Evolutionary conservation across 2,888 invertebrate genomes (phyloP).

Genomic region (Drosophila hawaiiensis): DNA sequence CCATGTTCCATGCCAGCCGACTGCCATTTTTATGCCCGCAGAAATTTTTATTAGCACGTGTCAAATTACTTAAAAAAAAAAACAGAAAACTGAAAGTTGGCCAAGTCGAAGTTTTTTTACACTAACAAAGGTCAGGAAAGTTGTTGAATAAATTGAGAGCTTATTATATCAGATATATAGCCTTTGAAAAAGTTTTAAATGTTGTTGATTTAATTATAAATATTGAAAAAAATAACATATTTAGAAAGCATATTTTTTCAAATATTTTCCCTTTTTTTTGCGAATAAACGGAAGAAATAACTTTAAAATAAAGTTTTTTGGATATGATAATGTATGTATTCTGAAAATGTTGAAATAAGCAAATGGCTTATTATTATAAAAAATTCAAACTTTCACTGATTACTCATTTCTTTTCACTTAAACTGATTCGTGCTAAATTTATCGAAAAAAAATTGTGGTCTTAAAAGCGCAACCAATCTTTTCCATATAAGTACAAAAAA

Average conservation of each 20-base stretch:
- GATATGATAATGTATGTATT: too few relatives aligned
- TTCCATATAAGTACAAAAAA: not conserved
- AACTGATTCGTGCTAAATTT: not conserved
- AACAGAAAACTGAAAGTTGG: not conserved
- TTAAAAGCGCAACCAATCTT: not conserved
- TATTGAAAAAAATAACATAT: not conserved
- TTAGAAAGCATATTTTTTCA: too few relatives aligned
- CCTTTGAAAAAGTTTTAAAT: not conserved
- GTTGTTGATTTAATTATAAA: not conserved
- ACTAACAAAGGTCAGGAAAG: conserved; percentile 3
- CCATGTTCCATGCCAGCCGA: conserved; percentile 32
- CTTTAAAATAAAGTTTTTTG: too few relatives aligned
- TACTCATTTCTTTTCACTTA: not conserved
- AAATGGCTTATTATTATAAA: not conserved
- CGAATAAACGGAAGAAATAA: too few relatives aligned
- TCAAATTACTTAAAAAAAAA: conserved; percentile 65
- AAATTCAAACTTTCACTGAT: too few relatives aligned
- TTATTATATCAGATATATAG: not conserved
- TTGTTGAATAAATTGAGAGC: not conserved
- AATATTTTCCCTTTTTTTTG: too few relatives aligned
- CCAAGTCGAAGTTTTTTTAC: conserved; percentile 21
- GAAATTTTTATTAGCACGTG: conserved; percentile 77
- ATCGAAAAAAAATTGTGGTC: not conserved
- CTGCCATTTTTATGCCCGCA: conserved; percentile 67
- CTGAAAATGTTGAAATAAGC: too few relatives aligned